phyloP scores from a whole-genome alignment of 2,888 invertebrate genomes.

The Dynastes maya region DNA sequence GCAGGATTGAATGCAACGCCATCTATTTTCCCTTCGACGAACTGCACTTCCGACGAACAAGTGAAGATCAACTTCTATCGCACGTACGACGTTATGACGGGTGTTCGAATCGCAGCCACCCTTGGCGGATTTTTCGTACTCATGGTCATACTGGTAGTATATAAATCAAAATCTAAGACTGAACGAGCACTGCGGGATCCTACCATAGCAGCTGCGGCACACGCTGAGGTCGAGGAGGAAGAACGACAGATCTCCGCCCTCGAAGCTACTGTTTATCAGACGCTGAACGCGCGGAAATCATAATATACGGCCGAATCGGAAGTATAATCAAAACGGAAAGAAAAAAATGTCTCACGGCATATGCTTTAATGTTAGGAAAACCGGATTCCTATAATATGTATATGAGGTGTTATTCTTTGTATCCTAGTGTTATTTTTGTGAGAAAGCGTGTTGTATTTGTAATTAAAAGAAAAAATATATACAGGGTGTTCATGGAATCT shows the following conservation, averaged over 20 bases:
- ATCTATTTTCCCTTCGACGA: constrained; percentile 72
- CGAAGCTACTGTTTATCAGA: constrained; percentile 78
- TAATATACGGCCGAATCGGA: constrained; percentile 16
- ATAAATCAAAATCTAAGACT: constrained; percentile 89
- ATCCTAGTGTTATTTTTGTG: constrained; percentile 27
- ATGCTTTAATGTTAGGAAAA: constrained; percentile 22
- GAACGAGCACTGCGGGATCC: constrained; percentile 85
- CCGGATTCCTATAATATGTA: constrained; percentile 10
- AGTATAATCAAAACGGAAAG: not conserved
- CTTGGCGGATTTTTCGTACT: constrained; percentile 92
- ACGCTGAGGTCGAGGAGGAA: constrained; percentile 85
- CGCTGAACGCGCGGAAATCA: constrained; percentile 70
- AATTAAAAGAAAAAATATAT: constrained; percentile 14
- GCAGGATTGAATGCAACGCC: constrained; percentile 59
- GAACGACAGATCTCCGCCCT: constrained; percentile 83
- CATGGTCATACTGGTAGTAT: constrained; percentile 92
- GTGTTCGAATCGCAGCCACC: constrained; percentile 92
- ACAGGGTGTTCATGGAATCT: constrained; percentile 37
- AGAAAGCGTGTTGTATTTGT: constrained; percentile 20
- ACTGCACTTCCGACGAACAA: constrained; percentile 70
- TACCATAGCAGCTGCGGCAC: constrained; percentile 81
- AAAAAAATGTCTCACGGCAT: not conserved
- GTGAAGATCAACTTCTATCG: constrained; percentile 88
- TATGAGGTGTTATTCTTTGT: constrained; percentile 13
- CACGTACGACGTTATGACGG: constrained; percentile 95